Conservation (phyloP, 1,140 invertebrate species). For the Macrocentrus cingulum region DNA sequence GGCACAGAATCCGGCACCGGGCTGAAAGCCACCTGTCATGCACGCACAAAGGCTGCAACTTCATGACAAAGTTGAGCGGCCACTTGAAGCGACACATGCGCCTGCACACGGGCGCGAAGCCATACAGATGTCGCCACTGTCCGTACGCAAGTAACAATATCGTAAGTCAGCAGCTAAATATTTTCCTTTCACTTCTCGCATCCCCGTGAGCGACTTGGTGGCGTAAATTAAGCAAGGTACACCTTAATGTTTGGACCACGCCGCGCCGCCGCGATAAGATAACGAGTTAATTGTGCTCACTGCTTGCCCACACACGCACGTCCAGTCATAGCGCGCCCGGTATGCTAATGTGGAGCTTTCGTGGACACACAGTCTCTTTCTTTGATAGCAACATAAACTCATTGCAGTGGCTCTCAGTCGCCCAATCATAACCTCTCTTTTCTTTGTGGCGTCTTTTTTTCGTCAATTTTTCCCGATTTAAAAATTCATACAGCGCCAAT, state of each 20-base stretch:
- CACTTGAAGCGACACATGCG: constrained; percentile 77
- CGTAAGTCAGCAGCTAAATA: constrained; percentile 54
- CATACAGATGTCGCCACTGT: constrained; percentile 84
- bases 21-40: constrained; percentile 37
- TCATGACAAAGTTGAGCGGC: constrained; percentile 66
- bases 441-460: too few species aligned
- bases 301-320: constrained; percentile 55
- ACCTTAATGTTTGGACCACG: constrained; percentile 57
- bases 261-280: constrained; percentile 57
- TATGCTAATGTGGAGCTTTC: constrained; percentile 57
- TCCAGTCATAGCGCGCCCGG: constrained; percentile 41
- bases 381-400: constrained; percentile 57
- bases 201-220: constrained; percentile 29
- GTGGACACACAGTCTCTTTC: constrained; percentile 49
- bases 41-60: constrained; percentile 60
- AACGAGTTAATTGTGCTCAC: constrained; percentile 61
- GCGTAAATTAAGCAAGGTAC: constrained; percentile 59
- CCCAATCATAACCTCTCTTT: constrained; percentile 17
- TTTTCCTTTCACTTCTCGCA: background rate
- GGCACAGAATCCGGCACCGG: constrained; percentile 48
- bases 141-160: constrained; percentile 74
- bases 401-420: constrained; percentile 55
- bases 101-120: constrained; percentile 78
- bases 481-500: background rate
- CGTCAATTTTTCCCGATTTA: too few species aligned